Base-by-base conservation (phyloP, 2,888 invertebrate species). In the Hecatera dysodea region DNA sequence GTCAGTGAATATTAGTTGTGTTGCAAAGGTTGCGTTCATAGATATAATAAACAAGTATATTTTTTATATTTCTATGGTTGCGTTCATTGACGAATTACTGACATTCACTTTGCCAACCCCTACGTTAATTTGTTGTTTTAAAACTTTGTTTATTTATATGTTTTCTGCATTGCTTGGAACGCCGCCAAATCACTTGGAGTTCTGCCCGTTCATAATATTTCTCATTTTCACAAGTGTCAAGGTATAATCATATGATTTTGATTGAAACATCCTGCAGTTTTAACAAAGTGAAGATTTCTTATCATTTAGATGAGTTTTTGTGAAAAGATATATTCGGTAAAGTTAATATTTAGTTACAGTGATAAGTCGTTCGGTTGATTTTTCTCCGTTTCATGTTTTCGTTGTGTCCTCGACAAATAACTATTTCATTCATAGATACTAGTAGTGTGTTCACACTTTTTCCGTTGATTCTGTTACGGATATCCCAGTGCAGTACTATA, bases 101-200 rank as follows among this genome's bases (percentile, higher is more conserved):
- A 59, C n/a, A 11, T 24, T 12, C 33, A 55, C 33, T 72, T 66
- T 63, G 65, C 73, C 78, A 72, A 63, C 24, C 59, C 33, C 39
- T 55, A 24, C 80, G 29, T 17, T 53, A 24, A 48, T 46, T 19
- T 60, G 61, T 61, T 75, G 27, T 44, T 71, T 19, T 50, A 60
- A 60, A 73, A 62, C 22, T 66, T 78, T 78, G 42, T 55, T 77
- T 81, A 77, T 78, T 78, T 52, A 65, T 70, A 79, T 67, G 52
- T 64, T 78, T 74, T 48, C 19, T 60, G 56, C 80, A 39, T 24
- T 44, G 44, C 33, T 78, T 78, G 78, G 78, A 80, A 12, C 12
- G 11, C 17, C 6, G 75, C 78, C 78, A 79, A 65, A 46, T n/a
- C 29, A 42, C 22, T 79, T 79, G 78, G 78, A 74, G 46, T 46